A percentile compares a stretch with the other conserved stretches of the same genome.
Conservation (phyloP, 2,797 vertebrate species). For the Eleutherodactylus coqui region DNA sequence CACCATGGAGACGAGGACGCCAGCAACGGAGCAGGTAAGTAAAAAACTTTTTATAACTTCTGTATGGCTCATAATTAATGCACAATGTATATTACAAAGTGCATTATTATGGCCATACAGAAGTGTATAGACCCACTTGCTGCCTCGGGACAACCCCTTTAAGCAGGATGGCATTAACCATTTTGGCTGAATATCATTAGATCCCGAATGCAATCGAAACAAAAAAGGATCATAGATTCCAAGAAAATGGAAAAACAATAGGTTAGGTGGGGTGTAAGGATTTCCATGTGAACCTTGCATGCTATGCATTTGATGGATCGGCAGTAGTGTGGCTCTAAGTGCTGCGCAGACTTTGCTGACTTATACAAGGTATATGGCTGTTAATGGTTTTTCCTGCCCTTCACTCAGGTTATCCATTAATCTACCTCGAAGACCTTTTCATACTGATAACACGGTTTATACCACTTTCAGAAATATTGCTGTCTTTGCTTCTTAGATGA, state of each 20-base stretch:
- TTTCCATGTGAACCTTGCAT: neutral
- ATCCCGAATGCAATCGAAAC: neutral
- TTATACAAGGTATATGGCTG: neutral
- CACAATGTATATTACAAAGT: too few relatives aligned
- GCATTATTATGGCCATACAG: too few relatives aligned
- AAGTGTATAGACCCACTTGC: too few relatives aligned
- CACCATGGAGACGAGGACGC: too few relatives aligned
- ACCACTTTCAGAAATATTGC: neutral
- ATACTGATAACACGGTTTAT: constrained; percentile 9
- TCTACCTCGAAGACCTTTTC: neutral
- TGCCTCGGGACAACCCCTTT: too few relatives aligned
- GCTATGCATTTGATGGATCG: neutral
- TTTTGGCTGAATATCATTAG: neutral
- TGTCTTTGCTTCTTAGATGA: neutral
- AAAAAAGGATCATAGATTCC: neutral
- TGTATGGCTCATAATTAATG: too few relatives aligned
- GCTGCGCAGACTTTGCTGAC: constrained; percentile 14
- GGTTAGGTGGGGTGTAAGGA: neutral
- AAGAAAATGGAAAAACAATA: neutral
- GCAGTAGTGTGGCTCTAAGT: constrained; percentile 19
- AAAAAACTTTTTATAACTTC: too few relatives aligned
- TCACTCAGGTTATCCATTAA: constrained; percentile 28
- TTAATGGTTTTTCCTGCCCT: neutral
- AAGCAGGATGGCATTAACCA: too few relatives aligned
- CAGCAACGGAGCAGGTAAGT: too few relatives aligned